Base-by-base conservation (phyloP, 2,113 vertebrate species). In the Ptychochromis oligacanthus region DNA sequence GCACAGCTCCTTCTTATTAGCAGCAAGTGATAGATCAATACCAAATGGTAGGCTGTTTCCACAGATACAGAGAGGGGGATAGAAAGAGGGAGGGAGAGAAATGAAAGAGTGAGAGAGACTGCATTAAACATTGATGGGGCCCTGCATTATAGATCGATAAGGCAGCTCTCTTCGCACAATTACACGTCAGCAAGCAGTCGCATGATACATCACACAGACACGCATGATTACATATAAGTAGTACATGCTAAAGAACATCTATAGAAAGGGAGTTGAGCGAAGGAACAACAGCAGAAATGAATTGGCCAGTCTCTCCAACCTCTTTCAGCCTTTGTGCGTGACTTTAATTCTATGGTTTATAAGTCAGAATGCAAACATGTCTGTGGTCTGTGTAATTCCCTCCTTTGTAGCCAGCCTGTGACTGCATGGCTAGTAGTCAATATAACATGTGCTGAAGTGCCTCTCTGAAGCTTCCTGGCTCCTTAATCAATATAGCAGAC, bases 51-150 rank as follows among this genome's bases (percentile, higher is more conserved):
- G 83, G 84, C 92, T 87, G 89, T 81, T 95, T 94, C 88, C 88
- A 89, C 76, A 82, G 83, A 91, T 81, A 88, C 72, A 76, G 80
- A 80, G 67, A 24, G 57, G 38, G 83, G 49, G 70, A 40, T 49
- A 36, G 80, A 75, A 65, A 46, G 55, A 76, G 84, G 14, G 78
- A 74, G 82, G 38, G 84, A 65, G 74, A 81, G 76, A 83, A 88
- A 90, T 88, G 88, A 89, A 82, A 46, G 85, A 88, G 83, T 20
- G 62, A 89, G 88, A 70, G 90, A 74, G 93, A 92, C 91, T 91
- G 87, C 93, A 95, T 95, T 94, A 94, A 95, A 93, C 90, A 95
- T 95, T 95, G 94, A 95, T 94, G 93, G 81, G 89, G 84, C 85
- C 89, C 85, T 46, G 90, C 70, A 59, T 91, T 87, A 67, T 60